Percentiles rank a stretch among this genome's conserved stretches.
phyloP scores from a whole-genome alignment of 2,797 vertebrate species.

The Microctenopoma lineatum region DNA sequence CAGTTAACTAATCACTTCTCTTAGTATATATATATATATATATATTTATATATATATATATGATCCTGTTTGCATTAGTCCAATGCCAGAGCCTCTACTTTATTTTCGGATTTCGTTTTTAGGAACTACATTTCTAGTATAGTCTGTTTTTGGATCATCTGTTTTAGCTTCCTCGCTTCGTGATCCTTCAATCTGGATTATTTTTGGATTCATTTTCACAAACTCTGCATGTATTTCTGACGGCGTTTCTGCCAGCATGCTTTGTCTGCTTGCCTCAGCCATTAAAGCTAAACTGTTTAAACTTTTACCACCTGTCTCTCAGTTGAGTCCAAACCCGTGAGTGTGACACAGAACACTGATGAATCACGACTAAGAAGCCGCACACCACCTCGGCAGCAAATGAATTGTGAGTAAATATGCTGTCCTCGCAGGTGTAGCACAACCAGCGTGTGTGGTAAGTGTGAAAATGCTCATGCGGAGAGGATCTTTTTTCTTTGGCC shows the following conservation, averaged over 20 bases:
- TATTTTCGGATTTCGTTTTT: too few species aligned
- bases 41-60: not conserved
- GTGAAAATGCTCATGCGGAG: slow-evolving; percentile 65
- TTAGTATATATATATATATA: not conserved
- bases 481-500: slow-evolving; percentile 59
- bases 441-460: slow-evolving; percentile 53
- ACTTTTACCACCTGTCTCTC: slow-evolving; percentile 1
- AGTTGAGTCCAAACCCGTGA: not conserved
- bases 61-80: too few species aligned
- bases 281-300: not conserved
- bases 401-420: slow-evolving; percentile 18
- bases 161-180: not conserved
- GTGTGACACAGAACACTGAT: not conserved
- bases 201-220: not conserved
- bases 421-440: slow-evolving; percentile 51
- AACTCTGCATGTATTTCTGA: not conserved
- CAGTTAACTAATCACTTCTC: not conserved
- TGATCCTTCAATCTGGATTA: not conserved
- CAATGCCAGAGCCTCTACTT: too few species aligned
- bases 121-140: too few species aligned
- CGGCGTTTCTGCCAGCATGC: not conserved
- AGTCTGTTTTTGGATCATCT: not conserved
- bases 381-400: slow-evolving; percentile 14
- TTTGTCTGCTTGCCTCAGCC: not conserved
- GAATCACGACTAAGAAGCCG: not conserved